Percentiles rank a stretch among this genome's conserved stretches.
These are phyloP conservation scores for Ostrea edulis DNA, from an alignment of 1,140 invertebrate genomes.

Conservation along the genomic window DNA sequence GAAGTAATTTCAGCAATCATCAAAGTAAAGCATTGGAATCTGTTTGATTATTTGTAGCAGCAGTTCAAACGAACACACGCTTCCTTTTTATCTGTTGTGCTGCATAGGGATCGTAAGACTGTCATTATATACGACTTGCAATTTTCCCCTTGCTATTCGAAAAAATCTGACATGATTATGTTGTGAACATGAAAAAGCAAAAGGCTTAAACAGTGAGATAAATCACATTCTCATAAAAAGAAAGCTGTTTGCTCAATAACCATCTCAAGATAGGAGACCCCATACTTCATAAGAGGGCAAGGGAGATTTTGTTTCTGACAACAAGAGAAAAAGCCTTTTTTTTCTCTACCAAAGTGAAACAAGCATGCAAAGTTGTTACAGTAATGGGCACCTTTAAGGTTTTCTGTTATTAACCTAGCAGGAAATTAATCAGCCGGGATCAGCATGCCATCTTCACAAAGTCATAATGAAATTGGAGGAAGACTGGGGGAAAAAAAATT, in stretches of 20 bases:
- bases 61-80: neutral
- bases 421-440: constrained; percentile 32
- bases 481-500: neutral
- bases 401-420: constrained; percentile 29
- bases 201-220: constrained; percentile 27
- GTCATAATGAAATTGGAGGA: constrained; percentile 37
- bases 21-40: neutral
- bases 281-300: neutral
- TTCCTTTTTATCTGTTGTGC: neutral
- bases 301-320: constrained; percentile 9
- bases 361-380: constrained; percentile 17
- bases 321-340: neutral
- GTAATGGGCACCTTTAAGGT: constrained; percentile 34
- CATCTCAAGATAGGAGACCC: neutral
- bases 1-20: constrained; percentile 39
- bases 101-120: neutral
- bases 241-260: constrained; percentile 28
- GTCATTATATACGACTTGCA: constrained; percentile 23
- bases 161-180: neutral
- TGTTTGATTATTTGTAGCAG: constrained; percentile 18
- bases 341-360: constrained; percentile 10
- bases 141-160: neutral
- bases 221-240: constrained; percentile 27
- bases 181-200: constrained; percentile 14
- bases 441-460: constrained; percentile 33